Conservation (phyloP, 2,888 invertebrate genomes). For the Hipparchia semele region DNA sequence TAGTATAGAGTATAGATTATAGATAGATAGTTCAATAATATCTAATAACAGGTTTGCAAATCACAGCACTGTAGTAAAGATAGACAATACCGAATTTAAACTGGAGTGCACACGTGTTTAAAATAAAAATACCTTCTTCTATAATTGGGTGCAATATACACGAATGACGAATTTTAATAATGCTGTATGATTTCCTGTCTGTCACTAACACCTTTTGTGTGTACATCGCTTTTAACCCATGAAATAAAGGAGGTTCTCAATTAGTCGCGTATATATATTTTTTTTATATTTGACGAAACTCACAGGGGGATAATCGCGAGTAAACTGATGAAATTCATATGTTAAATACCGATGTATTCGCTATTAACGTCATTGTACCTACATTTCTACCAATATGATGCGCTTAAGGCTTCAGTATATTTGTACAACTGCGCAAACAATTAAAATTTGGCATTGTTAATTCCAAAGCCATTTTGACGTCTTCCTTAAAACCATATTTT, state of each 20-base stretch:
- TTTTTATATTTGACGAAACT: constrained; percentile 42
- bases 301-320: constrained; percentile 18
- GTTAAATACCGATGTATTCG: constrained; percentile 24
- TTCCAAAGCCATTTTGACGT: constrained; percentile 30
- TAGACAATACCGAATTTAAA: not conserved
- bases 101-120: not conserved
- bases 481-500: constrained; percentile 28
- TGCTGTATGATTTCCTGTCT: constrained; percentile 63
- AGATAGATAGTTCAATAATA: too few relatives aligned
- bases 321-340: constrained; percentile 25
- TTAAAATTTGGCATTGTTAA: constrained; percentile 53
- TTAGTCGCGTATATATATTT: constrained; percentile 2
- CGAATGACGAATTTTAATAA: constrained; percentile 69
- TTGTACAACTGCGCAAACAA: constrained; percentile 62
- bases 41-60: not conserved
- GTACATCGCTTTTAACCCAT: constrained; percentile 52
- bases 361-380: constrained; percentile 44
- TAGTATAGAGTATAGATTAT: too few relatives aligned
- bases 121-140: constrained; percentile 54
- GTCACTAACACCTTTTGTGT: constrained; percentile 62
- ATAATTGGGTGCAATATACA: constrained; percentile 67
- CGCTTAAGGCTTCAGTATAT: constrained; percentile 66
- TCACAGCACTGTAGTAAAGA: not conserved
- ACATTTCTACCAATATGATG: constrained; percentile 58
- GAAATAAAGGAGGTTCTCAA: too few relatives aligned